Base-by-base conservation (phyloP, 2,113 vertebrate species). In the Choloepus hoffmanni region DNA sequence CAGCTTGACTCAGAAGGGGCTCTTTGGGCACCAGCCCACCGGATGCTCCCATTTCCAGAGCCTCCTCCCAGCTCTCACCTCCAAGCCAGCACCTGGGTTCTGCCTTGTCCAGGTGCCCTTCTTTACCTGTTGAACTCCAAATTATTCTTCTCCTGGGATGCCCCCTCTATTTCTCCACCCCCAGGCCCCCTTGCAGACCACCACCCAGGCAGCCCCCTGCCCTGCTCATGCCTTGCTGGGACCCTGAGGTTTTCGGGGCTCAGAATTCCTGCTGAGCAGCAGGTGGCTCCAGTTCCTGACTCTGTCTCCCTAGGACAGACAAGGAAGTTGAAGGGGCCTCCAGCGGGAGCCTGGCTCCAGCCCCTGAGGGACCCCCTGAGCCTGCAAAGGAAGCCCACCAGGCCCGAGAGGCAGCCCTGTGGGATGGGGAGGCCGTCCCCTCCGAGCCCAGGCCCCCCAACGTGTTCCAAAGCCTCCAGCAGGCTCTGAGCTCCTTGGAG, bases 401-500 rank as follows among this genome's bases (percentile, higher is more conserved):
- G 40, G 68, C 53, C 30, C 74, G 11, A 5, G 76, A 92, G 53
- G 63, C 24, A 21, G 89, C 45, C 26, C 28, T 43, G 4, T 28
- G 0, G 53, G 36, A 30, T 0, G 0, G 26, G 55, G 85, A 89
- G 36, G 24, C 15, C 12, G 23, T 18, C 13, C 24, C 7, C 24
- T 5, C 65, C 3, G 33, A 18, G 53, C 15, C 4, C 0, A 70
- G 33, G 36, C 0, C 70, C 16, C 70, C 94, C 0, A 97, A 98
- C 5, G 95, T 99, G 15, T 99, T 99, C 74, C 96, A 96, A 0
- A 98, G 98, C 62, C 98, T 99, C 5, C 99, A 99, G 97, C 95
- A 98, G 0, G 98, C 98, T 1, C 94, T 99, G 33, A 98, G 98
- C 2, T 99, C 99, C 1, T 98, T 99, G 90, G 99, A 99, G 91